Evolutionary conservation across 1,140 invertebrate species (phyloP), one percentile per base, ranked within the genome.

Genomic region (Phortica variegata): DNA sequence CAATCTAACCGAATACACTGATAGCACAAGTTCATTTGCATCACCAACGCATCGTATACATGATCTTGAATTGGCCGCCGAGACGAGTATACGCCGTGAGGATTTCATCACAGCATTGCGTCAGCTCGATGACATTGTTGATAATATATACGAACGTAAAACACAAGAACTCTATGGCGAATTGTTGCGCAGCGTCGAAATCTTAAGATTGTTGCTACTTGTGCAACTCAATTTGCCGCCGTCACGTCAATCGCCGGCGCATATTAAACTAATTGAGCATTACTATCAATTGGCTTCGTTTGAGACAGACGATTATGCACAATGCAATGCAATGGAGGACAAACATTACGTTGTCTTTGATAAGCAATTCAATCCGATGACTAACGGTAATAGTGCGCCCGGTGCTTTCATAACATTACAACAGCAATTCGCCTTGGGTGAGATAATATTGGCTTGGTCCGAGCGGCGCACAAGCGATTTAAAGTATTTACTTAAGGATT

Each of bases 191-290:
- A 54, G 63, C 29, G 60, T 66, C 0, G 73, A 76, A 44, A 58
- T 74, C 6, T 46, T 71, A 9, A 60, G 73, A 1, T 31, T 76
- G 10, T 34, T 76, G 16, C 50, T 76, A 1, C 43, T 76, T 6
- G 39, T 76, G 3, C 55, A 62, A 18, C 48, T 76, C 0, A 74
- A 71, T 46, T 40, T 76, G 20, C 68, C 74, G 33, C 69, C 74
- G 2, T 47, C 59, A 2, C 60, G 71, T 2, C 73, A 75, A 43
- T 74, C 73, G 10, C 73, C 73, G 2, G 68, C 73, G 3, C 73
- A 76, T 52, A 74, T 76, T 6, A 76, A 74, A 31, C 51, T 76
- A 13, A 62, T 74, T 3, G 74, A 76, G 26, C 53, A 62, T 47
- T 76, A 74, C 43, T 70, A 62, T 26, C 40, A 48, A 3, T 19